phyloP scores from a whole-genome alignment of 2,888 invertebrate genomes.

The Coronaproctus castanopsis region DNA sequence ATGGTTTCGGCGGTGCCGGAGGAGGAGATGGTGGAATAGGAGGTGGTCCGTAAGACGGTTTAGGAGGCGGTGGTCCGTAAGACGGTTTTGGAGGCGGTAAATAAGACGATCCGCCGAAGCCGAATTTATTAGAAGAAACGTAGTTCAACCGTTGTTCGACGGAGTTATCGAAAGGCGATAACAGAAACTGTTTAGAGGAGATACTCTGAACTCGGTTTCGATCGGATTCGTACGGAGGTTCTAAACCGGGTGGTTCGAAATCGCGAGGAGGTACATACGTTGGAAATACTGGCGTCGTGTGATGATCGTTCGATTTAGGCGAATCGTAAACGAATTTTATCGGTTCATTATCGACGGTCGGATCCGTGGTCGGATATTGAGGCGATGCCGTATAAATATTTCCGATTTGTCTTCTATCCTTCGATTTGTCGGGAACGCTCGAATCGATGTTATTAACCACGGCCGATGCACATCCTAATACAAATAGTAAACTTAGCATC shows the following conservation, averaged over 20 bases:
- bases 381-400: background rate
- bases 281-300: background rate
- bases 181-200: background rate
- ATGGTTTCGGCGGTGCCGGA: slow-evolving; percentile 24
- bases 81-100: slow-evolving; percentile 1
- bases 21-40: slow-evolving; percentile 17
- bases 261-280: background rate
- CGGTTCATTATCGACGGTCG: background rate
- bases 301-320: background rate
- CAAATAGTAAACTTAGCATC: background rate
- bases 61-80: slow-evolving; percentile 20
- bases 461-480: background rate
- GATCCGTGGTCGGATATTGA: background rate
- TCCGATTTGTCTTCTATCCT: background rate
- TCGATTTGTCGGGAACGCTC: background rate
- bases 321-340: background rate
- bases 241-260: background rate
- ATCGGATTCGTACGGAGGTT: background rate
- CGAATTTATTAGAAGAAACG: no score
- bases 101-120: background rate
- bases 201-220: background rate
- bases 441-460: background rate
- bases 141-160: background rate
- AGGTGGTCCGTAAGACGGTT: slow-evolving; percentile 17
- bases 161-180: background rate